These are phyloP conservation scores for Periparus ater DNA, from an alignment of 2,797 vertebrate species.

Conservation along the genomic window DNA sequence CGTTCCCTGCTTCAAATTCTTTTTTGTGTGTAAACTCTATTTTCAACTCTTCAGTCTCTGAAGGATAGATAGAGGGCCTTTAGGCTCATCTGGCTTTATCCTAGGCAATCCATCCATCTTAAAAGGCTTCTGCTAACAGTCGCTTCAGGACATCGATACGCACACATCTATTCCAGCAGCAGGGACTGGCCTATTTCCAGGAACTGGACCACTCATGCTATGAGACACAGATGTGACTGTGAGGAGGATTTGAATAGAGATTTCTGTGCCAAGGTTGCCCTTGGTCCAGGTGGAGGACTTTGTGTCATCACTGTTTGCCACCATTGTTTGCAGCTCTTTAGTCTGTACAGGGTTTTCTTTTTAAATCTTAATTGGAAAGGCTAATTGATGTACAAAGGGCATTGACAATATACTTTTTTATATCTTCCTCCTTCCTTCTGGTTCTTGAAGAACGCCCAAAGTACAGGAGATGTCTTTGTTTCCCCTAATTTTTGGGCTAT, in stretches of 20 bases:
- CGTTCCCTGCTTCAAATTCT: neutral
- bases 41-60: neutral
- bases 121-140: neutral
- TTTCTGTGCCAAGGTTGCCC: neutral
- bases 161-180: neutral
- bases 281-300: neutral
- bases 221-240: neutral
- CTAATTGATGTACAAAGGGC: neutral
- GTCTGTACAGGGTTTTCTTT: neutral
- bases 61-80: neutral
- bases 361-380: neutral
- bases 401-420: neutral
- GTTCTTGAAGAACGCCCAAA: neutral
- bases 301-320: neutral
- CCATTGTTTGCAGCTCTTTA: neutral
- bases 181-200: neutral
- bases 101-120: neutral
- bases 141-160: rapidly evolving
- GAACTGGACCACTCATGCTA: neutral
- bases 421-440: neutral
- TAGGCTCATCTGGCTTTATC: neutral
- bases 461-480: neutral
- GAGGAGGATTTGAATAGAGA: neutral
- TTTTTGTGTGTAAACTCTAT: neutral
- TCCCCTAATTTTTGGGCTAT: neutral